Evolutionary conservation across 30 jellyfish, hydroid and myxozoan species (phyloP).

Genomic region (Nemopilema nomurai): DNA sequence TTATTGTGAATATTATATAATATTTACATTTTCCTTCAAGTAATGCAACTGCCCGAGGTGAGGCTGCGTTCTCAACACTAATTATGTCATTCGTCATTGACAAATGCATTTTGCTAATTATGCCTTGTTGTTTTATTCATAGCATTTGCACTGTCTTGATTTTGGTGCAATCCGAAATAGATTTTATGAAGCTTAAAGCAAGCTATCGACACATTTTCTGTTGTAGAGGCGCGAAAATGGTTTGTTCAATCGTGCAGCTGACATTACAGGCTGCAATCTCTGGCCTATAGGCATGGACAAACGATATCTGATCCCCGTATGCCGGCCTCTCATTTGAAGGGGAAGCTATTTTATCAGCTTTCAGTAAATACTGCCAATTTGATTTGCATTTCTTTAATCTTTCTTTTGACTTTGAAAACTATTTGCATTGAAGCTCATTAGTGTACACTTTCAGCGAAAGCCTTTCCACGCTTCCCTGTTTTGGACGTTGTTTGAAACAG

Average conservation of each 20-base stretch:
- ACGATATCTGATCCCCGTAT: neutral
- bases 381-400: neutral
- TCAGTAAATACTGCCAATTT: neutral
- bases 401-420: neutral
- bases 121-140: too few species aligned
- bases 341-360: neutral
- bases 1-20: too few species aligned
- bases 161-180: neutral
- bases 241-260: neutral
- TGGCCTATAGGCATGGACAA: neutral
- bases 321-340: neutral
- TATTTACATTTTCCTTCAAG: too few species aligned
- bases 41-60: too few species aligned
- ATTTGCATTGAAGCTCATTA: neutral
- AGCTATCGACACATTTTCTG: neutral
- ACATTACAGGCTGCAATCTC: neutral
- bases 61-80: too few species aligned
- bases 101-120: too few species aligned
- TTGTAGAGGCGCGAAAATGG: neutral
- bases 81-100: too few species aligned
- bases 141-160: neutral
- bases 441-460: too few species aligned
- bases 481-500: too few species aligned
- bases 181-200: neutral
- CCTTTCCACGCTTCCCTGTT: too few species aligned